A percentile compares a stretch with the other conserved stretches of the same genome.
Conservation (phyloP, 1,140 invertebrate species). For the Onthophagus taurus region DNA sequence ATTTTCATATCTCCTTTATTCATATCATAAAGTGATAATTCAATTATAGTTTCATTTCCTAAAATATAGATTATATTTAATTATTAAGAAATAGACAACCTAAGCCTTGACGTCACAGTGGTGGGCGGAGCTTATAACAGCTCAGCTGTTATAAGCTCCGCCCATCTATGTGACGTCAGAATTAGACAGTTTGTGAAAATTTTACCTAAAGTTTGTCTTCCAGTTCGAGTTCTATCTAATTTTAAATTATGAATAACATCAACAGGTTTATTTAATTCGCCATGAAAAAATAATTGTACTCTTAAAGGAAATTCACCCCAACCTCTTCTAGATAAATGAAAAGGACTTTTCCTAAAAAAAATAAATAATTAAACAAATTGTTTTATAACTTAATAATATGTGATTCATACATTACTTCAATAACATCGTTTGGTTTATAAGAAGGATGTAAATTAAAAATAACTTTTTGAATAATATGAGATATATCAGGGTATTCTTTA, state of each 20-base stretch:
- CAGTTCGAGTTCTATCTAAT: constrained; percentile 74
- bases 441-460: constrained; percentile 76
- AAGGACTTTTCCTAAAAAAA: constrained; percentile 56
- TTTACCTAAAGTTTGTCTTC: constrained; percentile 69
- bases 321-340: constrained; percentile 71
- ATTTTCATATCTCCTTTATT: not conserved
- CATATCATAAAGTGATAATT: constrained; percentile 52
- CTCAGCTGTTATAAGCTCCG: constrained; percentile 1
- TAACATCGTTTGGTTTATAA: constrained; percentile 79
- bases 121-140: too few species aligned
- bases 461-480: constrained; percentile 61
- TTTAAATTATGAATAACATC: constrained; percentile 74
- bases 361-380: constrained; percentile 15
- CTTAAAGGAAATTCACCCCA: constrained; percentile 87
- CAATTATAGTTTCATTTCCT: constrained; percentile 68
- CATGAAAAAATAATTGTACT: constrained; percentile 71
- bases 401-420: constrained; percentile 57
- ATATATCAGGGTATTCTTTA: constrained; percentile 50
- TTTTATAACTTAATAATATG: constrained; percentile 18
- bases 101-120: not conserved
- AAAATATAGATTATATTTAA: constrained; percentile 21
- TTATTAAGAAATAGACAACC: constrained; percentile 7
- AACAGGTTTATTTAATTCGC: constrained; percentile 64
- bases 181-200: constrained; percentile 7
- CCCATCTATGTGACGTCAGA: too few species aligned